Conservation (phyloP, 2,113 vertebrate species). For the Gorilla gorilla region DNA sequence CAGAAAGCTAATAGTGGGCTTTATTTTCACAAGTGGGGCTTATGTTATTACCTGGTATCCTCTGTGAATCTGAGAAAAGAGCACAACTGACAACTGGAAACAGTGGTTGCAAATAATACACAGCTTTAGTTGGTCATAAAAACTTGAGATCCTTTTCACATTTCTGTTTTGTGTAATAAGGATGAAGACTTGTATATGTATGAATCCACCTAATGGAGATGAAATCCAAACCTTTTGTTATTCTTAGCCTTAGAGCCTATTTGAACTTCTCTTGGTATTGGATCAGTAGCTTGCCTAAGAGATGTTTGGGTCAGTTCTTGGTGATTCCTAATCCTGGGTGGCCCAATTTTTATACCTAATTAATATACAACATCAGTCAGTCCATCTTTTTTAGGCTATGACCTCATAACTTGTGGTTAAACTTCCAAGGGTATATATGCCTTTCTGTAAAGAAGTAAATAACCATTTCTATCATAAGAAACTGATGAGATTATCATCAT, state of each 20-base stretch:
- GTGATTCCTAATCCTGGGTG: accelerated
- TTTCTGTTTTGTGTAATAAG: not conserved
- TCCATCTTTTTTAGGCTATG: not conserved
- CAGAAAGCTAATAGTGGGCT: not conserved
- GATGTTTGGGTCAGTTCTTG: not conserved
- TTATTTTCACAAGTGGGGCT: not conserved
- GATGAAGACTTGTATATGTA: not conserved
- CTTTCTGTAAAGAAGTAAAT: not conserved
- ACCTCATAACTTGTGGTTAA: not conserved
- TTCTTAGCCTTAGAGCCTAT: not conserved
- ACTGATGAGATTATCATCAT: not conserved
- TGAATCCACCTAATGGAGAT: not conserved
- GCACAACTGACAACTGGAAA: not conserved
- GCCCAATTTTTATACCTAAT: not conserved
- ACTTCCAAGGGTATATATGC: not conserved
- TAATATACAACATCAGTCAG: not conserved
- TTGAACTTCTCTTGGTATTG: not conserved
- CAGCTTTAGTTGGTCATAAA: not conserved
- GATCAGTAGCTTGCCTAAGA: not conserved
- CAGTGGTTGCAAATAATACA: not conserved
- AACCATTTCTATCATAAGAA: not conserved
- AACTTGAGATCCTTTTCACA: not conserved
- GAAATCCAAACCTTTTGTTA: not conserved
- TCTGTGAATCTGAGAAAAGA: not conserved
- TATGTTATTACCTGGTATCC: not conserved